Conservation (phyloP, 2,113 vertebrate genomes). For the Grammomys surdaster region DNA sequence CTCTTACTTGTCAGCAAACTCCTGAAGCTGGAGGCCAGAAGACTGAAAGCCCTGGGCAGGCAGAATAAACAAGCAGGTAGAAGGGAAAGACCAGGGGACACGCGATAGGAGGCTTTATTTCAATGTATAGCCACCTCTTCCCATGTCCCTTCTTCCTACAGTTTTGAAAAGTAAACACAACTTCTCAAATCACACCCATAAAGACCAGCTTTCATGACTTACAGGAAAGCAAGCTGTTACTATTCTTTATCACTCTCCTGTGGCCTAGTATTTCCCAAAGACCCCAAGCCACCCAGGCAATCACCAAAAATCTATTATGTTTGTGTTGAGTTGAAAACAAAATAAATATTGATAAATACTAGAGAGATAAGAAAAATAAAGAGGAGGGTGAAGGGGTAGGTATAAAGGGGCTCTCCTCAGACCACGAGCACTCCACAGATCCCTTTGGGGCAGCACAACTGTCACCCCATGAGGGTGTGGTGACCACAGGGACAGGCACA, state of each 20-base stretch:
- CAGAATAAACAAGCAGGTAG: not conserved
- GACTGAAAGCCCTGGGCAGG: not conserved
- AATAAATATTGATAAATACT: not conserved
- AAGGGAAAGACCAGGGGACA: too few relatives aligned
- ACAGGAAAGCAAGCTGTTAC: not conserved
- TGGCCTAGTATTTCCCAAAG: not conserved
- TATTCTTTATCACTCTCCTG: not conserved
- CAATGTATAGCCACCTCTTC: not conserved
- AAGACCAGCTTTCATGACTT: not conserved
- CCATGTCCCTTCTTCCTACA: not conserved
- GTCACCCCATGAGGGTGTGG: rapidly evolving
- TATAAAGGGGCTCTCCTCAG: not conserved
- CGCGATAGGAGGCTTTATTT: not conserved
- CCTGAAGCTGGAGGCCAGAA: not conserved
- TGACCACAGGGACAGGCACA: not conserved
- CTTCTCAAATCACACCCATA: not conserved
- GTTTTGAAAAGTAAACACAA: not conserved
- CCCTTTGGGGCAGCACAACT: not conserved
- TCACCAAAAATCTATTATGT: not conserved
- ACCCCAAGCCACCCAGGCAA: not conserved
- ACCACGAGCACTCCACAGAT: not conserved
- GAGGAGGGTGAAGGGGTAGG: not conserved
- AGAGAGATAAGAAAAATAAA: not conserved
- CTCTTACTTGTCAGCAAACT: too few relatives aligned
- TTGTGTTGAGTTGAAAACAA: not conserved